Percentiles rank a stretch among this genome's conserved stretches.
phyloP scores from a whole-genome alignment of 2,113 vertebrate genomes.

The Micronycteris hirsuta region DNA sequence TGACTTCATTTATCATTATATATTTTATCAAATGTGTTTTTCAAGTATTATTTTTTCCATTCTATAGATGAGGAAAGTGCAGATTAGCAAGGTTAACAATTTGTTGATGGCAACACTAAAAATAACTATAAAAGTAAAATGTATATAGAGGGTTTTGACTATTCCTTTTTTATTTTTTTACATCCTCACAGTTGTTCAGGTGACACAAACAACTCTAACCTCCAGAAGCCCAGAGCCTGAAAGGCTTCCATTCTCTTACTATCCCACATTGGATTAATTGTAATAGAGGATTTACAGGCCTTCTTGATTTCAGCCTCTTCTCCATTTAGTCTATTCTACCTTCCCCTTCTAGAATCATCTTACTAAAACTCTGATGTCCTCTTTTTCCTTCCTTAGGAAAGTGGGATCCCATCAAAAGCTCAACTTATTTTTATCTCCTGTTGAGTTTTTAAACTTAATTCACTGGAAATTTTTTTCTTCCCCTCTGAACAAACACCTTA shows the following conservation, averaged over 20 bases:
- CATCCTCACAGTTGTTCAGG: neutral
- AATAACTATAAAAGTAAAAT: neutral
- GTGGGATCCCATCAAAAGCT: neutral
- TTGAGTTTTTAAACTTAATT: constrained; percentile 25
- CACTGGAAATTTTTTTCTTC: neutral
- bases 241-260: neutral
- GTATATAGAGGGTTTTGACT: neutral
- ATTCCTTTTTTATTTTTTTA: neutral
- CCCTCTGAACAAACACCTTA: neutral
- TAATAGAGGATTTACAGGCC: rapidly evolving
- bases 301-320: neutral
- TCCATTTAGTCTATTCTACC: neutral
- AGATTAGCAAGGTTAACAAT: neutral
- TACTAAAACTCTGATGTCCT: neutral
- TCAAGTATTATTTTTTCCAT: neutral
- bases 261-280: neutral
- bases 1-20: neutral
- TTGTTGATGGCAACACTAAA: neutral
- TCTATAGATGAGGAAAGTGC: neutral
- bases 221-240: neutral
- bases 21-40: neutral
- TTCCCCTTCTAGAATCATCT: neutral
- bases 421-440: neutral
- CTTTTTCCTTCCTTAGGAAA: neutral
- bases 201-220: neutral